These are phyloP conservation scores for Coracopsis vasa DNA, from an alignment of 2,113 vertebrate species.

Conservation along the genomic window DNA sequence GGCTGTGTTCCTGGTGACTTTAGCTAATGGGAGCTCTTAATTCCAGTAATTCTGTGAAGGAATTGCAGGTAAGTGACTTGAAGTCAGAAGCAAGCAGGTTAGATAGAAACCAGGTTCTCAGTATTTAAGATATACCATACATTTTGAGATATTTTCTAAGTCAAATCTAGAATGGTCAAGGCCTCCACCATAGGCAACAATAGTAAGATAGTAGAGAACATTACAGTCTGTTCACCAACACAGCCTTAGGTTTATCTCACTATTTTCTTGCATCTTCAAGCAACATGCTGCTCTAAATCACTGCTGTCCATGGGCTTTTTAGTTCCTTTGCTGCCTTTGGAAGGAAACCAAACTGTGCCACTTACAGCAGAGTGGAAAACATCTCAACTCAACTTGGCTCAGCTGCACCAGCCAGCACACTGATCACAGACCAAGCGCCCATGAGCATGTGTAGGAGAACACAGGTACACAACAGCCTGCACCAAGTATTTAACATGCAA, in stretches of 20 bases:
- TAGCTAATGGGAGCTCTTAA: not conserved
- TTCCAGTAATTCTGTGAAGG: not conserved
- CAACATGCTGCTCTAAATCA: not conserved
- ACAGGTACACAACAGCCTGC: not conserved
- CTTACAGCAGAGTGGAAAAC: fast-evolving
- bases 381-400: not conserved
- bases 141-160: not conserved
- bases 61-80: not conserved
- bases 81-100: not conserved
- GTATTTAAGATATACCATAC: not conserved
- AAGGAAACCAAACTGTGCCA: not conserved
- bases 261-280: not conserved
- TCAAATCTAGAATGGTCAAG: not conserved
- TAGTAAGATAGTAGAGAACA: not conserved
- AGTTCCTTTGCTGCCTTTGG: not conserved
- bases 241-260: not conserved
- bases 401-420: not conserved
- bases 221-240: not conserved
- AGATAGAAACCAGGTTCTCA: not conserved
- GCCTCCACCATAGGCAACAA: not conserved
- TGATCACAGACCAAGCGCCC: not conserved
- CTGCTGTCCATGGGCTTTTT: not conserved
- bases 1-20: not conserved
- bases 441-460: fast-evolving
- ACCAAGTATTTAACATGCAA: not conserved